These are phyloP conservation scores for Coregonus clupeaformis DNA, from an alignment of 2,113 vertebrate species.

Conservation along the genomic window DNA sequence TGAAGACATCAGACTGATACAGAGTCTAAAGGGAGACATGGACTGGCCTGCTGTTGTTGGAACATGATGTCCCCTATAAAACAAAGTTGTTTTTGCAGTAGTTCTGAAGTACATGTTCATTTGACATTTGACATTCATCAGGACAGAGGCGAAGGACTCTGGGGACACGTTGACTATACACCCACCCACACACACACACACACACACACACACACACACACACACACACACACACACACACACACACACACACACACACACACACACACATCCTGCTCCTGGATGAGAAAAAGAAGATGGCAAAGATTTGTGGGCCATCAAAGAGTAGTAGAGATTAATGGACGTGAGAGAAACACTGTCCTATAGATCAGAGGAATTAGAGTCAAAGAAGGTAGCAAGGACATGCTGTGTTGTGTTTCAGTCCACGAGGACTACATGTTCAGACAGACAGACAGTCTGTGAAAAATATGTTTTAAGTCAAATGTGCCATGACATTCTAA, in stretches of 20 bases:
- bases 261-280: background rate
- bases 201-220: background rate
- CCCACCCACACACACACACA: background rate
- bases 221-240: background rate
- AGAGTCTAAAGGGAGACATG: background rate
- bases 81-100: background rate
- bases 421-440: background rate
- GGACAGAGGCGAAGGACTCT: background rate
- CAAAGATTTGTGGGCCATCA: background rate
- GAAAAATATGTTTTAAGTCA: background rate
- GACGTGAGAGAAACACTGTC: too few species aligned
- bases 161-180: background rate
- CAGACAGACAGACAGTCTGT: background rate
- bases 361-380: too few species aligned
- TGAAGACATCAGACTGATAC: background rate
- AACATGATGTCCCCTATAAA: background rate
- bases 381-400: background rate
- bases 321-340: background rate
- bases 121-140: constrained; percentile 5
- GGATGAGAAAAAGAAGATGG: background rate
- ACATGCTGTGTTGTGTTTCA: background rate
- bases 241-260: too few species aligned
- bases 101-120: background rate
- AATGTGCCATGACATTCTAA: background rate
- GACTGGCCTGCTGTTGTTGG: background rate